These are phyloP conservation scores for Caerostris darwini DNA, from an alignment of 1,140 invertebrate genomes.

Conservation along the genomic window DNA sequence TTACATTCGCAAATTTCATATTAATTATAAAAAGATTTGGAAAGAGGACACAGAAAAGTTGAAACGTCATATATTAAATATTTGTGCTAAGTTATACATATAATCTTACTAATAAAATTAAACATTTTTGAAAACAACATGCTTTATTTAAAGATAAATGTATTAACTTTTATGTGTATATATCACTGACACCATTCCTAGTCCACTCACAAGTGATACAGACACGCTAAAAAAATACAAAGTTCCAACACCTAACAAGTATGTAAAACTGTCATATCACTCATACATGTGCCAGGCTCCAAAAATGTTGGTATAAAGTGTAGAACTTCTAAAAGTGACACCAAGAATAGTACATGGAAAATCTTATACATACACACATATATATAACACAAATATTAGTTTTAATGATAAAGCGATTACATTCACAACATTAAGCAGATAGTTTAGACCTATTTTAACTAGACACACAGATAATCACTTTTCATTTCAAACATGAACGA, in stretches of 20 bases:
- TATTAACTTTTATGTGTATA: neutral
- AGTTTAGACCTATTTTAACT: neutral
- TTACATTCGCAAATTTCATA: neutral
- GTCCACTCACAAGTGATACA: neutral
- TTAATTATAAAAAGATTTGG: neutral
- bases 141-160: neutral
- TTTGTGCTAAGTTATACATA: neutral
- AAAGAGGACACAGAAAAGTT: neutral
- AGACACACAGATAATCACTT: slow-evolving; percentile 7
- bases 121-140: neutral
- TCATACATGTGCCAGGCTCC: slow-evolving; percentile 67
- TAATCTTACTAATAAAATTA: neutral
- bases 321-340: slow-evolving; percentile 67
- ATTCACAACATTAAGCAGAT: slow-evolving; percentile 4
- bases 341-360: slow-evolving; percentile 66
- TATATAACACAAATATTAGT: slow-evolving; percentile 33
- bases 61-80: neutral
- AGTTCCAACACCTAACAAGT: slow-evolving; percentile 76
- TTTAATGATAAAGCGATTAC: slow-evolving; percentile 9
- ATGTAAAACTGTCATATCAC: slow-evolving; percentile 75
- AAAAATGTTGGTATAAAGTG: slow-evolving; percentile 77
- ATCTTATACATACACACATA: slow-evolving; percentile 41
- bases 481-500: neutral
- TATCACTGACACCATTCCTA: slow-evolving; percentile 30
- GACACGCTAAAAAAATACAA: slow-evolving; percentile 76